Evolutionary conservation across 92 coral and sea anemone species (phyloP), one percentile per base, ranked within the genome.

Genomic region (Blastomussa wellsi): DNA sequence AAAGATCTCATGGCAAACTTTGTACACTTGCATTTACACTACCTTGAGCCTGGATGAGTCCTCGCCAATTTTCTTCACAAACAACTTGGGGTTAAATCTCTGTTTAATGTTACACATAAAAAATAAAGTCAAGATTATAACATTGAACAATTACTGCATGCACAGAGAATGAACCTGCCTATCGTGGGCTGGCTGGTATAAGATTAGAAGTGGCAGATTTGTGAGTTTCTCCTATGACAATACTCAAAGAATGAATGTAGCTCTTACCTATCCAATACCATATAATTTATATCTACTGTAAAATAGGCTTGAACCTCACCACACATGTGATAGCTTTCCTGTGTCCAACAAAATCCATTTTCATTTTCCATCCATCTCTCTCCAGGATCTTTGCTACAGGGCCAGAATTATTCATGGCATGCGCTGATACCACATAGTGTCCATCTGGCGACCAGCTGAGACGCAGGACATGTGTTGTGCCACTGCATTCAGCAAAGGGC

Each of bases 361-460:
- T 92, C 51, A 93, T 92, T 76, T 92, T 96, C 98, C 98, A 96
- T 1, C 98, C 98, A 91, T 96, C 98, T 47, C 98, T 88, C 76
- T 96, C 98, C 7, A 96, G 93, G 33, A 96, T 96, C 91, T 96
- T 96, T 5, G 98, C 98, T 20, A 96, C 98, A 41, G 98, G 98
- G 2, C 98, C 98, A 20, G 92, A 86, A 82, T 96, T 96, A 79
- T 96, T 96, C 98, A 96, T 96, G 39, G 98, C 98, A 86, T 96
- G 98, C 28, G 98, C 98, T 0, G 98, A 96, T 75, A 96, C 98
- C 17, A 96, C 98, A 72, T 96, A 96, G 74, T 96, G 98, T 12
- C 98, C 98, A 78, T 96, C 98, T 1, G 98, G 98, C 1, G 98
- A 96, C 98, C 98, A 96, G 74, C 96, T 92, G 72, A 94, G 78